Conservation (phyloP, 1,140 invertebrate genomes). For the Contarinia nasturtii region DNA sequence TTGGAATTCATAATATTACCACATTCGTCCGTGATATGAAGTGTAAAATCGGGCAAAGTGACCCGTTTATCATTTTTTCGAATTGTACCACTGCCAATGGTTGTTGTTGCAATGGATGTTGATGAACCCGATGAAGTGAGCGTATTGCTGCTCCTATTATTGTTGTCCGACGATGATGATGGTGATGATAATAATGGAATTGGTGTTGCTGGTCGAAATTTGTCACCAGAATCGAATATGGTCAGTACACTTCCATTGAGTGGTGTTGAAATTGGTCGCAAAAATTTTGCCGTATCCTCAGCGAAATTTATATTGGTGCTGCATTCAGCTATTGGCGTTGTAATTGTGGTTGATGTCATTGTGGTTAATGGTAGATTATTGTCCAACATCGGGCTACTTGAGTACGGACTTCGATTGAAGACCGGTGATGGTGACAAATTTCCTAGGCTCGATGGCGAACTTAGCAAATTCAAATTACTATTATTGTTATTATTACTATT, state of each 20-base stretch:
- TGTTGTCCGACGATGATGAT: too few relatives aligned
- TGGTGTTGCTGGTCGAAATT: conserved; percentile 13
- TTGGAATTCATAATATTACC: conserved; percentile 14
- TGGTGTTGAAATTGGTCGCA: not conserved
- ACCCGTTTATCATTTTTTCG: conserved; percentile 1
- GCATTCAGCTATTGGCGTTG: conserved; percentile 39
- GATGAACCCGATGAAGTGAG: not conserved
- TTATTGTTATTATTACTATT: conserved; percentile 6
- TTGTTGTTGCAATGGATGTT: not conserved
- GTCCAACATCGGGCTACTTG: conserved; percentile 13
- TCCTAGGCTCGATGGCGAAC: conserved; percentile 11
- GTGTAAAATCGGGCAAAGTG: conserved; percentile 10
- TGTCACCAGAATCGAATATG: not conserved
- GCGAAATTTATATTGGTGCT: conserved; percentile 26
- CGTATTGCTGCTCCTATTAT: conserved; percentile 7
- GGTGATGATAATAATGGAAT: conserved; percentile 15
- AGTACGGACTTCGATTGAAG: conserved; percentile 19
- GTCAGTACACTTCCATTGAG: not conserved
- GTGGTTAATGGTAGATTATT: conserved; percentile 15
- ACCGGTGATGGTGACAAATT: conserved; percentile 16
- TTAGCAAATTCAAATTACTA: conserved; percentile 16
- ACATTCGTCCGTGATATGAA: conserved; percentile 21
- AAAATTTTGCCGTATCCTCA: not conserved
- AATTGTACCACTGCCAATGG: not conserved
- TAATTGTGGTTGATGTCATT: conserved; percentile 37